Conservation (phyloP, 2,888 invertebrate species). For the Volucella bombylans region DNA sequence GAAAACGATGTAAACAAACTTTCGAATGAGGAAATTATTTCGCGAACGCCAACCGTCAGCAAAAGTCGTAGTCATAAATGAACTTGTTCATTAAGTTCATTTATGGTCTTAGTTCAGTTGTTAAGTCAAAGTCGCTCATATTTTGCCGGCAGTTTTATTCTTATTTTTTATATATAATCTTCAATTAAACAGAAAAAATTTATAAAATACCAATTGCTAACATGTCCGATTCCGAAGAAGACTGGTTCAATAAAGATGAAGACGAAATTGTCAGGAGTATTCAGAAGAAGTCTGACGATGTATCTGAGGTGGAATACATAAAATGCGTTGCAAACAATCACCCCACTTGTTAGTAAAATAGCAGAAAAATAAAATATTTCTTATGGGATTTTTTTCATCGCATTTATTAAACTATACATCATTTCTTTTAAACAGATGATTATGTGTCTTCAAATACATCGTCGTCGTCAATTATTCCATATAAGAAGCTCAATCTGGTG, state of each 20-base stretch:
- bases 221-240: conserved; percentile 76
- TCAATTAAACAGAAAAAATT: neutral
- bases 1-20: neutral
- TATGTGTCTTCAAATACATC: conserved; percentile 46
- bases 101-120: neutral
- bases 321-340: conserved; percentile 65
- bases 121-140: too few species aligned
- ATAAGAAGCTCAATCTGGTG: conserved; percentile 60
- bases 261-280: conserved; percentile 79
- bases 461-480: conserved; percentile 15
- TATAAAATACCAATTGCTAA: conserved; percentile 11
- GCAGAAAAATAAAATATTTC: neutral
- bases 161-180: conserved; percentile 16
- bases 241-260: conserved; percentile 82
- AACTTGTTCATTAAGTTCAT: conserved; percentile 3
- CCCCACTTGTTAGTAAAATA: conserved; percentile 46
- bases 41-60: conserved; percentile 28
- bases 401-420: neutral
- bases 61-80: neutral
- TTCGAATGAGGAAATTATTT: conserved; percentile 7
- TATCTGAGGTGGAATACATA: conserved; percentile 61
- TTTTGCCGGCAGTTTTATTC: conserved; percentile 6
- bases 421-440: conserved; percentile 31
- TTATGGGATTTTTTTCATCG: neutral
- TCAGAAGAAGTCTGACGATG: conserved; percentile 73